A percentile compares a stretch with the other conserved stretches of the same genome.
Evolutionary conservation across 1,140 invertebrate species (phyloP).

Genomic region (Drosophila navojoa): DNA sequence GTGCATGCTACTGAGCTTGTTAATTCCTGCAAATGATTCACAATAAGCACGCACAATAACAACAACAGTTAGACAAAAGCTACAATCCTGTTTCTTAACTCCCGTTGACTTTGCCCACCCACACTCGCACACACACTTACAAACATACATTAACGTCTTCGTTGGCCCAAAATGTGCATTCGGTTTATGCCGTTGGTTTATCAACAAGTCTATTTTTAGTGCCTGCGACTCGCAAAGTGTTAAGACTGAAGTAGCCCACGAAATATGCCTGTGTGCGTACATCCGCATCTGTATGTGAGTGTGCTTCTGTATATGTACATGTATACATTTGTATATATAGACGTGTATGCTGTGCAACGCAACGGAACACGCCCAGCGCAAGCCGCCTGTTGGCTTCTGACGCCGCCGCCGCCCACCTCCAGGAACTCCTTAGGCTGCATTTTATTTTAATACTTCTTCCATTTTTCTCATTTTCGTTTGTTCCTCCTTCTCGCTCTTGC

Average conservation of each 20-base stretch:
- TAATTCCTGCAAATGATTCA: slow-evolving; percentile 32
- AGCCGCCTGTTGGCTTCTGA: neutral
- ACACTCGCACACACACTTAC: slow-evolving; percentile 5
- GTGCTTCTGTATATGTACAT: neutral
- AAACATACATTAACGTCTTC: slow-evolving; percentile 3
- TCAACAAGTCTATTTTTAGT: slow-evolving; percentile 80
- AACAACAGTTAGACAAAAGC: slow-evolving; percentile 24
- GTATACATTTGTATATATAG: neutral
- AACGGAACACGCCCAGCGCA: neutral
- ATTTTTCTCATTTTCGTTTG: neutral
- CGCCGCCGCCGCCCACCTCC: slow-evolving; percentile 3
- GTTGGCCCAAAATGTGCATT: slow-evolving; percentile 47
- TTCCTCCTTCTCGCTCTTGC: neutral
- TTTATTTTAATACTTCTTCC: slow-evolving; percentile 15
- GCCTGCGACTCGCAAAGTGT: slow-evolving; percentile 44
- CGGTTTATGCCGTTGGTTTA: slow-evolving; percentile 57
- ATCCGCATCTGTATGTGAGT: slow-evolving; percentile 1
- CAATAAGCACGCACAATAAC: slow-evolving; percentile 11
- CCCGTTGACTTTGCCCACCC: slow-evolving; percentile 13
- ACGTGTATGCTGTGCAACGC: neutral
- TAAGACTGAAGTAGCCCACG: slow-evolving; percentile 43
- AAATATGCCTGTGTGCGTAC: slow-evolving; percentile 6
- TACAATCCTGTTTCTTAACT: slow-evolving; percentile 35
- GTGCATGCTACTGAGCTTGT: slow-evolving; percentile 16
- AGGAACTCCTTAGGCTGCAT: slow-evolving; percentile 38